Percentiles rank a stretch among this genome's conserved stretches.
Evolutionary conservation across 2,888 invertebrate genomes (phyloP).

Genomic region (Cryptocephalus primarius): DNA sequence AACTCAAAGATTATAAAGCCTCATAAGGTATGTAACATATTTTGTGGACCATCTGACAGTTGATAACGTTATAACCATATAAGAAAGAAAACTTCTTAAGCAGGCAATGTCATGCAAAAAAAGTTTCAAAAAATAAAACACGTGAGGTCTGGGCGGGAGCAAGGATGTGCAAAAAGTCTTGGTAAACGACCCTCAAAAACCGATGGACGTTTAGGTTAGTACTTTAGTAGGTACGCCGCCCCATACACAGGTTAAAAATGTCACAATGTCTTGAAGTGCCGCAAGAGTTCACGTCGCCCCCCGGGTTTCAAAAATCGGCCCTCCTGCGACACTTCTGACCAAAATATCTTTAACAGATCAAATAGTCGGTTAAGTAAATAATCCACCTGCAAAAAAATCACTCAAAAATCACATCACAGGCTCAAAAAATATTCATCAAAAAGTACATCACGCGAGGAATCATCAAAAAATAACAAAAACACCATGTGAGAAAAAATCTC

Average conservation of each 20-base stretch:
- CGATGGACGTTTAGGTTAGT: slow-evolving; percentile 46
- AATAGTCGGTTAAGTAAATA: slow-evolving; percentile 17
- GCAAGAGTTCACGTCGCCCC: slow-evolving; percentile 35
- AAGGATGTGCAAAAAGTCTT: slow-evolving; percentile 53
- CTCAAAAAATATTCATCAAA: slow-evolving; percentile 20
- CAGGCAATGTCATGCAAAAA: slow-evolving; percentile 61
- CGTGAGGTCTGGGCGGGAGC: slow-evolving; percentile 49
- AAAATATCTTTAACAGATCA: slow-evolving; percentile 24
- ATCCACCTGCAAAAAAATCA: slow-evolving; percentile 37
- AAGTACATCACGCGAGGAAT: slow-evolving; percentile 3
- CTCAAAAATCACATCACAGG: slow-evolving; percentile 34
- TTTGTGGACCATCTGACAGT: too few relatives aligned
- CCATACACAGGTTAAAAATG: slow-evolving; percentile 82
- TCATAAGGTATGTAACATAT: slow-evolving; percentile 9
- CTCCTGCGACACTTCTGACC: slow-evolving; percentile 36
- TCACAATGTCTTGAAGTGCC: slow-evolving; percentile 55
- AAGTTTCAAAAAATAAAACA: slow-evolving; percentile 30
- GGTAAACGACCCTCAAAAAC: slow-evolving; percentile 63
- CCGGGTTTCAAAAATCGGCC: slow-evolving; percentile 38
- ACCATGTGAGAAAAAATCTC: too few relatives aligned
- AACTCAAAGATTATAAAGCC: not conserved
- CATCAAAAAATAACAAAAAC: slow-evolving; percentile 3
- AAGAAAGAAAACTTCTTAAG: slow-evolving; percentile 49
- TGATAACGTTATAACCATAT: slow-evolving; percentile 30
- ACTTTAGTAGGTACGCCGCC: slow-evolving; percentile 59